Base-by-base conservation (phyloP, 2,888 invertebrate genomes). In the Tenthredo scrophulariae region DNA sequence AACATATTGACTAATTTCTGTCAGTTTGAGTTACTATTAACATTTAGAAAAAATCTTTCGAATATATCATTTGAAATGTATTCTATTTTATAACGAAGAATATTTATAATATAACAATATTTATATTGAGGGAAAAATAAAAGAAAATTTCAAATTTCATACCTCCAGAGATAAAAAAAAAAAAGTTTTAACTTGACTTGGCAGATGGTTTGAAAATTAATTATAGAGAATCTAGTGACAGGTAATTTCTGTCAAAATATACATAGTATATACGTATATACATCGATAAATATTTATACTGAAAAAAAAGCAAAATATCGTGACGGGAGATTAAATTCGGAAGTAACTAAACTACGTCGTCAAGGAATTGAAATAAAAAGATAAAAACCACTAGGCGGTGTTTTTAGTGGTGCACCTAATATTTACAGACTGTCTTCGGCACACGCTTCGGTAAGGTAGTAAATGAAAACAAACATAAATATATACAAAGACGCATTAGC, bases 401-500 rank as follows among this genome's bases (percentile, higher is more conserved):
- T 74, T 43, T 40, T 74, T 13, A 43, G 26, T 74, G 43, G 22
- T 77, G 33, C n/a, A 54, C 54, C 62, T 65, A 62, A 80, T 80
- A 65, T 80, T 80, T 62, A 80, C 80, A 80, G 22, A 77, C 26
- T 37, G 37, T 80, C 43, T n/a, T 80, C 43, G 37, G 80, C 62
- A 80, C 18, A 46, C 40, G 65, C 26, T 77, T 65, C 22, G 58
- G 26, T n/a, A 37, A 46, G 22, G 62, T 58, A 80, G 65, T 80
- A 37, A 65, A 80, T 62, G 65, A 65, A 80, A 80, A 65, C 65
- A 80, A 80, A 77, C 54, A 54, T 29, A 54, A 77, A 54, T 77
- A 26, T 15, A 40, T 40, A 37, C 18, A 1, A 2, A 46, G 13
- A 15, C 43, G 43, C 13, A 13, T 22, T 62, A 62, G 67, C 75